Conservation (phyloP, 2,797 vertebrate genomes). For the Chelon auratus region DNA sequence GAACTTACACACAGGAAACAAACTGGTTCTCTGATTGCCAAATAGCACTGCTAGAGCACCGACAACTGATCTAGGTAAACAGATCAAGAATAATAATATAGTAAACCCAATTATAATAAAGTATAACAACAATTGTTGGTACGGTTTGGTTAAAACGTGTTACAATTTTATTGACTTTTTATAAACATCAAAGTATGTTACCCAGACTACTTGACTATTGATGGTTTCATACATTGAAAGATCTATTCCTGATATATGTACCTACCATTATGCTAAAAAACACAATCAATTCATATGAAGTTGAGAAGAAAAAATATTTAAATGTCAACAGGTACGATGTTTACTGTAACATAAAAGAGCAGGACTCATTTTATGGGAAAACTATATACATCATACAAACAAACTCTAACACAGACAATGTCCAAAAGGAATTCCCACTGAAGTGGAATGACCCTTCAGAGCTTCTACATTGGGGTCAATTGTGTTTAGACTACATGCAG, state of each 20-base stretch:
- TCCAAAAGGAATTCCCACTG: background rate
- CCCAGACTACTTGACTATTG: no score
- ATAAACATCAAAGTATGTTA: no score
- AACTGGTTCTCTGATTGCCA: no score
- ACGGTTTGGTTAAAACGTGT: no score
- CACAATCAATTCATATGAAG: background rate
- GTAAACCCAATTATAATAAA: background rate
- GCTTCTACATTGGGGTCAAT: background rate
- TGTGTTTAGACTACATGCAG: conserved; percentile 6
- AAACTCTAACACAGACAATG: background rate
- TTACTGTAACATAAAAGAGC: background rate
- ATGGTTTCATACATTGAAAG: background rate
- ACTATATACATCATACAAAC: background rate
- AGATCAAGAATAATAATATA: background rate
- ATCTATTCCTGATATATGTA: background rate
- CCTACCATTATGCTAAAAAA: no score
- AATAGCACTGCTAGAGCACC: no score
- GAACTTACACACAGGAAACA: no score
- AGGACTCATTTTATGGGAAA: background rate
- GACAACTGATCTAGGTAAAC: background rate
- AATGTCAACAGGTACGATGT: background rate
- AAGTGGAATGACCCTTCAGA: background rate
- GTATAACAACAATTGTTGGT: background rate
- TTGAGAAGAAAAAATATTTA: background rate
- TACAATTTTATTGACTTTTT: no score